Percentiles rank a stretch among this genome's conserved stretches.
These are phyloP conservation scores for Drosophila baimaii DNA, from an alignment of 1,140 invertebrate species.

Conservation along the genomic window DNA sequence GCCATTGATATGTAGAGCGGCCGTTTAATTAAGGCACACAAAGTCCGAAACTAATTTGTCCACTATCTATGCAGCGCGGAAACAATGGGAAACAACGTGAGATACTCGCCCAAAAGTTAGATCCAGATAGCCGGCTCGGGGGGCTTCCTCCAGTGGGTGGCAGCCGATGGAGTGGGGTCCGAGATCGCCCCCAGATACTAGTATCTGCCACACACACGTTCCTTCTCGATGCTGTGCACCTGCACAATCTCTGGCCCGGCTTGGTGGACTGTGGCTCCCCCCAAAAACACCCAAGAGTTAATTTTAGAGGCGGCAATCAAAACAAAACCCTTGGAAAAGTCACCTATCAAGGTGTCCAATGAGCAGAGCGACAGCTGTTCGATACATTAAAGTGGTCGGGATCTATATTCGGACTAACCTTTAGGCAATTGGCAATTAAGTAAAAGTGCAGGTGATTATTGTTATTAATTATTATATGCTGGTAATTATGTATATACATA, in stretches of 20 bases:
- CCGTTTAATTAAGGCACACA: conserved; percentile 44
- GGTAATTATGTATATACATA: too few species aligned
- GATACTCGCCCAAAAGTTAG: neutral
- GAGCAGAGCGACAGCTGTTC: conserved; percentile 5
- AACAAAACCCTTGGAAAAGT: conserved; percentile 34
- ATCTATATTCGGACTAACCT: neutral
- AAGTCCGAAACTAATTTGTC: conserved; percentile 34
- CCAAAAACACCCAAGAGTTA: neutral
- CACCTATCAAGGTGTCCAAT: too few species aligned
- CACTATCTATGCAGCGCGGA: conserved; percentile 37
- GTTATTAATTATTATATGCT: too few species aligned
- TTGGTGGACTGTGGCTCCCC: conserved; percentile 26
- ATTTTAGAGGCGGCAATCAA: conserved; percentile 26
- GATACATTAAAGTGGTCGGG: neutral
- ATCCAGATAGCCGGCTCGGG: neutral
- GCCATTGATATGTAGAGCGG: conserved; percentile 14
- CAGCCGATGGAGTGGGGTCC: neutral
- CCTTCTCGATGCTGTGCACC: conserved; percentile 31
- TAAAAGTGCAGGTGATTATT: neutral
- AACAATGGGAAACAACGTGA: neutral
- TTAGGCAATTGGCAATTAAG: neutral
- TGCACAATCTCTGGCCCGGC: conserved; percentile 2
- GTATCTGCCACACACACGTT: neutral
- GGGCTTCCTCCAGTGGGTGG: conserved; percentile 10
- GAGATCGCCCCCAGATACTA: conserved; percentile 10